Percentiles rank a stretch among this genome's conserved stretches.
These are phyloP conservation scores for Cotesia chilonis DNA, from an alignment of 1,140 invertebrate species.

Conservation along the genomic window DNA sequence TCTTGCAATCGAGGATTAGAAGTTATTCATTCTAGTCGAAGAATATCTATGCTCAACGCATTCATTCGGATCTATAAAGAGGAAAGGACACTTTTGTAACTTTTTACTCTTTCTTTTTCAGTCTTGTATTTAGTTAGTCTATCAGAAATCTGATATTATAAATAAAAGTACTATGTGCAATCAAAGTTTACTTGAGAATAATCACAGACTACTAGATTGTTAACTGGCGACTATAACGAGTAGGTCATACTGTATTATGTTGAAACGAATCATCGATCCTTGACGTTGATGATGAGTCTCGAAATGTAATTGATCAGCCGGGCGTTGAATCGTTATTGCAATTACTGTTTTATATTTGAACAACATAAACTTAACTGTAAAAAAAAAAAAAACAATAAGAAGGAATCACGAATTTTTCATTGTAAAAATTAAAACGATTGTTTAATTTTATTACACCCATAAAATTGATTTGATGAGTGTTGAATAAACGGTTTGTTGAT, in stretches of 20 bases:
- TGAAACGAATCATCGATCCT: constrained; percentile 15
- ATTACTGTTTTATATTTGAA: not conserved
- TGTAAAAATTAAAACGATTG: too few species aligned
- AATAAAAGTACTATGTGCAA: too few species aligned
- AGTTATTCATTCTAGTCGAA: not conserved
- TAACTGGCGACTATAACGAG: constrained; percentile 4
- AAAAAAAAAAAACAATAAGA: too few species aligned
- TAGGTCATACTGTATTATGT: not conserved
- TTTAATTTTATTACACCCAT: too few species aligned
- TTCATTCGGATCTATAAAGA: not conserved
- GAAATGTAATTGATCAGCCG: constrained; percentile 9
- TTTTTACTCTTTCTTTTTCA: not conserved
- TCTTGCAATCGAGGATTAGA: not conserved
- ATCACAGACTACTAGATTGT: not conserved
- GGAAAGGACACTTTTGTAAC: not conserved
- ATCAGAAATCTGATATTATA: not conserved
- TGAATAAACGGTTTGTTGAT: too few species aligned
- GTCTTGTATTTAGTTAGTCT: not conserved
- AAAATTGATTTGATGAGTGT: too few species aligned
- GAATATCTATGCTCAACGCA: not conserved
- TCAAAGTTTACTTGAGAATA: not conserved
- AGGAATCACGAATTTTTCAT: too few species aligned
- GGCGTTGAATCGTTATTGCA: constrained; percentile 10
- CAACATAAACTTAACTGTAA: not conserved
- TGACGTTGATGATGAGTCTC: constrained; percentile 15